Conservation (phyloP, 2,113 vertebrate genomes). For the Sorex araneus region DNA sequence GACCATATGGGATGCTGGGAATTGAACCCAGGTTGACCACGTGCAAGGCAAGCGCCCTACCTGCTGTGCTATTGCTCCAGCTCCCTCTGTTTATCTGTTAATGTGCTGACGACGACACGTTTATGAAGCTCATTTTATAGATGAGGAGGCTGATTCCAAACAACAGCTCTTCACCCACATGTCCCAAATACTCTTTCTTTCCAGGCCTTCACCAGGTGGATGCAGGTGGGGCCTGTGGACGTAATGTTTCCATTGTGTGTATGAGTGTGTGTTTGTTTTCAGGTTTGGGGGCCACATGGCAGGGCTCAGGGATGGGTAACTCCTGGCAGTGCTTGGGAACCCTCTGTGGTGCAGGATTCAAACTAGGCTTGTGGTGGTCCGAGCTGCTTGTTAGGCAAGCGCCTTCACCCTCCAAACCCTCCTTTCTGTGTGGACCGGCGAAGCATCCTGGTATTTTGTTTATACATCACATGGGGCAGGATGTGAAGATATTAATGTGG, state of each 20-base stretch:
- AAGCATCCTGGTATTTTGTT: not conserved
- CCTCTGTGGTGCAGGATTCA: no score
- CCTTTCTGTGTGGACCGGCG: not conserved
- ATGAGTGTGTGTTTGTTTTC: not conserved
- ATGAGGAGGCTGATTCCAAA: not conserved
- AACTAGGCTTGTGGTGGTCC: no score
- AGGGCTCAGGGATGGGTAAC: not conserved
- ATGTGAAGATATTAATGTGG: no score
- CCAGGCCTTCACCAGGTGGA: not conserved
- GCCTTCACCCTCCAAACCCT: no score
- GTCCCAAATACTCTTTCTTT: not conserved
- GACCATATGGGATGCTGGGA: no score
- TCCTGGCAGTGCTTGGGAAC: no score
- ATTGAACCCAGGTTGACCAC: no score
- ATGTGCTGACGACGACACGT: not conserved
- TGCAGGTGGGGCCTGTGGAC: not conserved
- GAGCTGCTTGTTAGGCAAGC: no score
- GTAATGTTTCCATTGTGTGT: slow-evolving; percentile 41
- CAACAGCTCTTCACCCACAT: not conserved
- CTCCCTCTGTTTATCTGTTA: no score
- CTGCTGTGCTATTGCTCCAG: no score
- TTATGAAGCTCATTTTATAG: slow-evolving; percentile 37
- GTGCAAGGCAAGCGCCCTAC: no score
- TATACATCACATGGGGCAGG: not conserved
- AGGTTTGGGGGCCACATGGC: no score